phyloP scores from a whole-genome alignment of 2,797 vertebrate genomes.

The Dryobates pubescens region DNA sequence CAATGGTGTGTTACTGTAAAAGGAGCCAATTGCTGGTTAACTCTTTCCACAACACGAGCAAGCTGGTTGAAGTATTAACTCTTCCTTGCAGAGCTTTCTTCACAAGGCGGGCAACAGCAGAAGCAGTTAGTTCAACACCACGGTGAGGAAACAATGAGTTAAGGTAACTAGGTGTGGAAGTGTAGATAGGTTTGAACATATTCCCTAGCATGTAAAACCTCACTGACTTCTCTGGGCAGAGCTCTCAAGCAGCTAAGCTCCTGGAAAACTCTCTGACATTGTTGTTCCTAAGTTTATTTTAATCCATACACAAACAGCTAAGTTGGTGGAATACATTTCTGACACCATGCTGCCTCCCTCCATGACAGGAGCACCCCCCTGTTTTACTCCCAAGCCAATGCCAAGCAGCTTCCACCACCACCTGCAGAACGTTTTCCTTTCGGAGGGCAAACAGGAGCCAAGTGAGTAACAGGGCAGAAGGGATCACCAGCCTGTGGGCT shows the following conservation, averaged over 20 bases:
- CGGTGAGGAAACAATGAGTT: neutral
- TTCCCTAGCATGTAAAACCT: neutral
- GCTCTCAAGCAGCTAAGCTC: neutral
- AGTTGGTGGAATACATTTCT: neutral
- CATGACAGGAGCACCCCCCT: neutral
- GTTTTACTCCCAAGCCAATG: neutral
- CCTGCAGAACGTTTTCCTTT: neutral
- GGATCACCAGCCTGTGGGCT: neutral
- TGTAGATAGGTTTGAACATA: neutral
- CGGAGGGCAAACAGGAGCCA: fast-evolving
- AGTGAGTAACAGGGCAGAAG: neutral
- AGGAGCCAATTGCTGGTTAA: neutral
- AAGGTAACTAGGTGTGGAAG: neutral
- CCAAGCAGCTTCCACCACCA: neutral
- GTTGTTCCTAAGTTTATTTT: neutral
- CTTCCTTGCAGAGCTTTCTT: neutral
- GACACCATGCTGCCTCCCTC: neutral
- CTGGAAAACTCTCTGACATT: neutral
- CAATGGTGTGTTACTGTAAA: neutral
- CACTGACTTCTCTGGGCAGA: neutral
- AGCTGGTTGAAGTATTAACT: neutral
- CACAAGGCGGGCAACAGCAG: neutral
- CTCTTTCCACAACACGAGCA: fast-evolving
- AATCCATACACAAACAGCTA: neutral
- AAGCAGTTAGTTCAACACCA: neutral